Evolutionary conservation across 2,888 invertebrate species (phyloP).

Genomic region (Cheilosia urbana): DNA sequence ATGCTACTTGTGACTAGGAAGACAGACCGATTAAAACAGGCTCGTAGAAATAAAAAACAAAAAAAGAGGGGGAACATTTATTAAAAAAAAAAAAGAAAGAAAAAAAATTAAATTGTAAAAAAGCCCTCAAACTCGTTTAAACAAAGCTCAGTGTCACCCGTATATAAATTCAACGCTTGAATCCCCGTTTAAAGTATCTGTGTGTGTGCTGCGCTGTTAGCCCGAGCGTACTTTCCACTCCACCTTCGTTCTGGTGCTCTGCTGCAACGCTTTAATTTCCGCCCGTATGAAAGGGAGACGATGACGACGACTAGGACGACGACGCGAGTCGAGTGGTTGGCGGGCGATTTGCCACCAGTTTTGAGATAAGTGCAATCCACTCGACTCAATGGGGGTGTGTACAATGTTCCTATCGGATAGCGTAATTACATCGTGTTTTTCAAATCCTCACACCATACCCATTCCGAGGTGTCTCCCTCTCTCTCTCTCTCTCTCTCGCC

Average conservation of each 20-base stretch:
- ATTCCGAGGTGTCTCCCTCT: background rate
- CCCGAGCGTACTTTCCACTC: conserved; percentile 46
- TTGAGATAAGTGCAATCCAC: conserved; percentile 79
- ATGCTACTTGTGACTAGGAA: conserved; percentile 2
- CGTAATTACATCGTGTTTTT: conserved; percentile 65
- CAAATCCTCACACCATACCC: conserved; percentile 19
- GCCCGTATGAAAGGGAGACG: conserved; percentile 20
- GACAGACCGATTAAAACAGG: conserved; percentile 35
- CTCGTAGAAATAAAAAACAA: background rate
- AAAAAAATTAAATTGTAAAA: background rate
- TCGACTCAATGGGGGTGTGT: conserved; percentile 76
- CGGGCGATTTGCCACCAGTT: conserved; percentile 71
- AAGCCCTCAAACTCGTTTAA: conserved; percentile 50
- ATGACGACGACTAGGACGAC: conserved; percentile 43
- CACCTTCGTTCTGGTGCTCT: background rate
- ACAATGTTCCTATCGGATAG: conserved; percentile 65
- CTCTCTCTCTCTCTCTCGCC: background rate
- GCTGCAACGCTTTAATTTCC: conserved; percentile 24
- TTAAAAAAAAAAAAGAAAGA: background rate
- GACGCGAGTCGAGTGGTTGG: conserved; percentile 60
- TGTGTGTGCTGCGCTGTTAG: conserved; percentile 32
- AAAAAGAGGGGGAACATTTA: conserved; percentile 8
- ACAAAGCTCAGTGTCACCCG: conserved; percentile 42
- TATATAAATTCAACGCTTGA: conserved; percentile 28
- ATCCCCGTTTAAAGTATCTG: conserved; percentile 24